Percentiles rank a stretch among this genome's conserved stretches.
Evolutionary conservation across 2,797 vertebrate species (phyloP).

Genomic region (Anniella stebbinsi): DNA sequence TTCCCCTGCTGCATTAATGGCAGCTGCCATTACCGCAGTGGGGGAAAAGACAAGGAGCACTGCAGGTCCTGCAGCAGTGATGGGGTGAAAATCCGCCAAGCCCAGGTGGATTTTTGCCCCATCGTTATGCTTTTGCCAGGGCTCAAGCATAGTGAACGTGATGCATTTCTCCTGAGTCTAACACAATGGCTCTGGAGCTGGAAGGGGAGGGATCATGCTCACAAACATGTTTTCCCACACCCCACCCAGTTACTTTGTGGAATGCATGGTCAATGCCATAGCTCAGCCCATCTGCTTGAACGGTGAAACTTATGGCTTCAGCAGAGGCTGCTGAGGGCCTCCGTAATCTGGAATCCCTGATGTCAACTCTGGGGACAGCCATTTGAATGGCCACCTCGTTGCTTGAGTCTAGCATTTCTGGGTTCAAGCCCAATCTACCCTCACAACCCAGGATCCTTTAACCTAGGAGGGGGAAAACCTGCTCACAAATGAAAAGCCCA

Average conservation of each 20-base stretch:
- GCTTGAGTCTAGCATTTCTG: neutral
- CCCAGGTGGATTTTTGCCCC: no score
- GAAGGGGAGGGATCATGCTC: neutral
- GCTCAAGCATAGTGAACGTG: neutral
- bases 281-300: neutral
- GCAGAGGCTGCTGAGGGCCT: neutral
- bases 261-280: neutral
- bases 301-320: neutral
- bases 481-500: neutral
- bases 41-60: no score
- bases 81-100: no score
- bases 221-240: neutral
- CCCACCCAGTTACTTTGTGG: no score
- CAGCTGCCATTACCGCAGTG: no score
- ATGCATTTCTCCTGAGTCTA: neutral
- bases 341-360: neutral
- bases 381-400: neutral
- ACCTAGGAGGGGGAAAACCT: neutral
- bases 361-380: neutral
- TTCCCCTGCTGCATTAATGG: no score
- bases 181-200: neutral
- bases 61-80: no score
- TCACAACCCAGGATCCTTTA: neutral
- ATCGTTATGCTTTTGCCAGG: neutral
- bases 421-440: neutral